Evolutionary conservation across 64 coral and sea anemone genomes (phyloP).

Genomic region (Stylophora pistillata): DNA sequence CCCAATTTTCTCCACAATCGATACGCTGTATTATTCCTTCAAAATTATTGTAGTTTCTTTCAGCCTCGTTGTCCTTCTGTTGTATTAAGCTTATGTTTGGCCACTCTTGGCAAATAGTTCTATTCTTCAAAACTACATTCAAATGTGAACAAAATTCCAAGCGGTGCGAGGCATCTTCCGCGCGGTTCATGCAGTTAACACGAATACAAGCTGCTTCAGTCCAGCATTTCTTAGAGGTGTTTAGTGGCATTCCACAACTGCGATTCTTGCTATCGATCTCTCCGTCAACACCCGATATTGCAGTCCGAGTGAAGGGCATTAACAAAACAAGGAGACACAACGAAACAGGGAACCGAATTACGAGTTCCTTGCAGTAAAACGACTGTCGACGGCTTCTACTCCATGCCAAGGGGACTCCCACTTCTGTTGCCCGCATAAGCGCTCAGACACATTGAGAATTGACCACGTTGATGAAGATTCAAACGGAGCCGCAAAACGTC

Average conservation of each 20-base stretch:
- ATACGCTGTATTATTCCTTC: constrained; percentile 14
- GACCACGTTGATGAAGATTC: background rate
- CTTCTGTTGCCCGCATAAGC: constrained; percentile 44
- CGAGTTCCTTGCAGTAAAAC: background rate
- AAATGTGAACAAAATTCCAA: constrained; percentile 40
- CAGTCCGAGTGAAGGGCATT: background rate
- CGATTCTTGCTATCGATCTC: constrained; percentile 1
- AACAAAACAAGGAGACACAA: constrained; percentile 3
- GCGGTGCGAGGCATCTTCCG: background rate
- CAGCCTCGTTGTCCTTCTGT: background rate
- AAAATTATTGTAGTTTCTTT: background rate
- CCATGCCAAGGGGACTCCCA: constrained; percentile 14
- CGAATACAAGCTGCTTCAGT: constrained; percentile 8
- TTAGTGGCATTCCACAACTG: constrained; percentile 33
- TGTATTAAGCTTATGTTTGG: background rate
- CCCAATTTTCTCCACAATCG: constrained; percentile 14
- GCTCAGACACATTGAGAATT: constrained; percentile 42
- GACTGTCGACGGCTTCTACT: constrained; percentile 16
- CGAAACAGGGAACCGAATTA: background rate
- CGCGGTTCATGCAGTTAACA: background rate
- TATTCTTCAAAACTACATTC: background rate
- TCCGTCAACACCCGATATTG: constrained; percentile 4
- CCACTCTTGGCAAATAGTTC: background rate
- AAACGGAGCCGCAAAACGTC: constrained; percentile 7
- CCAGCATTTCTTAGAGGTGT: constrained; percentile 1